Evolutionary conservation across 2,888 invertebrate species (phyloP), one percentile per base, ranked within the genome.

Genomic region (Eilema caniola): DNA sequence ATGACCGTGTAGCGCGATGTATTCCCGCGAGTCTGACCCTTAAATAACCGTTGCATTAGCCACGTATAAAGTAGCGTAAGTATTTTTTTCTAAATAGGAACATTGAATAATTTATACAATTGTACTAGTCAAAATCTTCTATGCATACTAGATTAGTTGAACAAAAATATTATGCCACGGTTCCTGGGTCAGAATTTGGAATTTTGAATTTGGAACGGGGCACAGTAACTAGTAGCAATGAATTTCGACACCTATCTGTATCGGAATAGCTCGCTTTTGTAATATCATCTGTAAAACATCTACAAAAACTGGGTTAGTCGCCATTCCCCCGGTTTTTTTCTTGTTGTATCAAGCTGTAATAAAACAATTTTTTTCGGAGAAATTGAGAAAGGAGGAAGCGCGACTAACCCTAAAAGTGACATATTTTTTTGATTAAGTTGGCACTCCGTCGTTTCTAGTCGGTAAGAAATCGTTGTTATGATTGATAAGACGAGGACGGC

Each of bases 11-110:
- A 31, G 11, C 53, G 12, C 37, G 59, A 37, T 70, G 56, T 67
- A 71, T 20, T 72, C 79, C 75, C 72, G 14, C n/a, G 70, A 57
- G 77, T 20, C 23, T 65, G 37, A 33, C 59, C 63, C 47, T 70
- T 67, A 72, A 76, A 76, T 63, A 53, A 60, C 41, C 47, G 56
- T 47, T 37, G 28, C n/a, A 72, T 74, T 72, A 72, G 61, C 70
- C 23, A 28, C 14, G 31, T 10, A 12, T 62, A 12, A 12, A 7
- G n/a, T 61, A 24, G 11, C 16, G 62, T 47, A 47, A 47, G 41
- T 20, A 20, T 20, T 47, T 47, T 47, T 47, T 47, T 47, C 47
- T 0, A 47, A 7, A 47, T 47, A 41, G 41, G 16, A 41, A 41
- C 41, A 47, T 47, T 7, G 20, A 47, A 47, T 20, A 47, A 47